Base-by-base conservation (phyloP, 2,113 vertebrate species). In the Lycaon pictus region DNA sequence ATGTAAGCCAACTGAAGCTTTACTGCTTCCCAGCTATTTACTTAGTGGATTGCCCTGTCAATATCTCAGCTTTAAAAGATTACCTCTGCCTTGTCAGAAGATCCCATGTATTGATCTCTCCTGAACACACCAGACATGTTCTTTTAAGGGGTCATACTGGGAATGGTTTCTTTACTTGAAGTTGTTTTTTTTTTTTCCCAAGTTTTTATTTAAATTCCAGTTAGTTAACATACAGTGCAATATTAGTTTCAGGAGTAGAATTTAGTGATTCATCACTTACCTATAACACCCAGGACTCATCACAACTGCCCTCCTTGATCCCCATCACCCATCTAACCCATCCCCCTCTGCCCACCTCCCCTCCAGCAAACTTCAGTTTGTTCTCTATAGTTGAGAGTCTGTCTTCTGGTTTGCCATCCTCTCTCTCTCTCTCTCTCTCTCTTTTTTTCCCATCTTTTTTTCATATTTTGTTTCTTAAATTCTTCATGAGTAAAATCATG, bases 31-130 rank as follows among this genome's bases (percentile, higher is more conserved):
- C 74, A 55, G 20, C 4, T 69, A 35, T 97, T 95, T 95, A 92
- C 69, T 81, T 79, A 79, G n/a, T 25, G 27, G 72, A 94, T 43
- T 35, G 27, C 17, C 53, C 19, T 55, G 53, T 95, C 77, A 87
- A 56, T 55, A 76, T n/a, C 56, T 60, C 80, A 53, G 56, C 79
- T 96, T 97, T 94, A 63, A 80, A 79, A 94, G 93, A 93, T 91
- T 89, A 88, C 48, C 77, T 67, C 51, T 12, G 25, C 11, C 86
- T 83, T 5, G 43, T 48, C 25, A 86, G 77, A 90, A 90, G 74
- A 69, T 81, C 10, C 15, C 51, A 23, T 60, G 7, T 55, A 60
- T 43, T 92, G 60, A 92, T 71, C 19, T 84, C 72, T 43, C 20
- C 16, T 48, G 55, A 43, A 84, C 12, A 91, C 5, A n/a, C 7